phyloP scores from a whole-genome alignment of 1,140 invertebrate species.

The Drosophila jambulina region DNA sequence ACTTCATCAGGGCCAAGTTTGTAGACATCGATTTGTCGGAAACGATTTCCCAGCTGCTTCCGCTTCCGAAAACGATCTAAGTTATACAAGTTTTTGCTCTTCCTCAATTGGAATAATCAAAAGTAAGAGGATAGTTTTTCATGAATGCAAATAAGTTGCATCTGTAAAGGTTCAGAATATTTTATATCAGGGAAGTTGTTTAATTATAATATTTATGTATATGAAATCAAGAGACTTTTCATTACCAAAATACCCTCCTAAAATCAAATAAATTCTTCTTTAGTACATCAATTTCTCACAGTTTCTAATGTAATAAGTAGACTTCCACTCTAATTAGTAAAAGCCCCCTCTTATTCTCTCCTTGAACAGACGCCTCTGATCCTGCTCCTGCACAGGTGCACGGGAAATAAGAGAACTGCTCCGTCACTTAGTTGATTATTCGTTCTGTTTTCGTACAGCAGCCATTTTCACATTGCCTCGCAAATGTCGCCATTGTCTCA shows the following conservation, averaged over 20 bases:
- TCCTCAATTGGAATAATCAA: not conserved
- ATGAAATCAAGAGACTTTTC: not conserved
- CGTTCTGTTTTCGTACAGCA: slow-evolving; percentile 46
- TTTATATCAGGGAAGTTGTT: not conserved
- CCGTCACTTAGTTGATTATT: slow-evolving; percentile 75
- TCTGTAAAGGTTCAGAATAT: not conserved
- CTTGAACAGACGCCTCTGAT: slow-evolving; percentile 14
- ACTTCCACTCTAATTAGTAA: not conserved
- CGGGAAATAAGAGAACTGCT: slow-evolving; percentile 47
- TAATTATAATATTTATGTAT: not conserved
- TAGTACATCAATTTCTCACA: not conserved
- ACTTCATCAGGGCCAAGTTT: slow-evolving; percentile 7
- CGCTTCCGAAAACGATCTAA: not conserved
- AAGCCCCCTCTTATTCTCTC: not conserved
- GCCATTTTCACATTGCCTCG: slow-evolving; percentile 42
- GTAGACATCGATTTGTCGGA: slow-evolving; percentile 5
- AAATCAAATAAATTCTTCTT: not conserved
- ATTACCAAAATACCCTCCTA: not conserved
- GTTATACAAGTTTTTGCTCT: not conserved
- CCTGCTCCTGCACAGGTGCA: slow-evolving; percentile 44
- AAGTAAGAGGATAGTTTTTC: not conserved
- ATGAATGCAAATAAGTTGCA: not conserved
- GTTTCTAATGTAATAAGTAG: not conserved
- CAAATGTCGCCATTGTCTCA: slow-evolving; percentile 73
- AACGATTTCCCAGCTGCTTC: slow-evolving; percentile 1